Evolutionary conservation across 2,797 vertebrate species (phyloP).

Genomic region (Remorina albescens): DNA sequence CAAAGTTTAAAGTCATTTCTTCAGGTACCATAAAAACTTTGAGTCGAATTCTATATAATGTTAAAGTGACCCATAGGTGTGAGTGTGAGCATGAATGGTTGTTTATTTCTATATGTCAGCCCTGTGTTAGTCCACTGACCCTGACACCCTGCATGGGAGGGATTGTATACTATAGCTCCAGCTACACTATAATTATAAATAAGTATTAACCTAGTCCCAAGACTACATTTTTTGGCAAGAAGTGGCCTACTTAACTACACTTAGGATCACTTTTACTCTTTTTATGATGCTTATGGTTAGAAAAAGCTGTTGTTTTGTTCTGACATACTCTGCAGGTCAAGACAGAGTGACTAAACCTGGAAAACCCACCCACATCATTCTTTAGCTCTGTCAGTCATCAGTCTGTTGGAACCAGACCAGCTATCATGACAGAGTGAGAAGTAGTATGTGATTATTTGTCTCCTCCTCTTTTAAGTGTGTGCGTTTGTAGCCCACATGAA

Average conservation of each 20-base stretch:
- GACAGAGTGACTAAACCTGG: conserved; percentile 61
- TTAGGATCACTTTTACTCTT: not conserved
- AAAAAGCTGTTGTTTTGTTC: conserved; percentile 3
- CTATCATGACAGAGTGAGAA: conserved; percentile 35
- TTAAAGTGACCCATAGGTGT: too few relatives aligned
- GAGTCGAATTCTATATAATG: not conserved
- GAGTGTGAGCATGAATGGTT: too few relatives aligned
- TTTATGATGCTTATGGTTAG: not conserved
- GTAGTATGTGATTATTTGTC: conserved; percentile 33
- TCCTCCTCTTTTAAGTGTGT: conserved; percentile 8
- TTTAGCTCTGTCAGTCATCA: conserved; percentile 52
- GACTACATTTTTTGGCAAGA: not conserved
- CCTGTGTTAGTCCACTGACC: too few relatives aligned
- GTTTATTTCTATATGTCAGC: too few relatives aligned
- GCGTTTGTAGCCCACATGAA: conserved; percentile 20
- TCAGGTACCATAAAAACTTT: not conserved
- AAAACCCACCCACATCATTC: conserved; percentile 54
- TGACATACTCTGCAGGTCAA: conserved; percentile 28
- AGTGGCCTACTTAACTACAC: too few relatives aligned
- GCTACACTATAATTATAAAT: too few relatives aligned
- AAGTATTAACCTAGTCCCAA: too few relatives aligned
- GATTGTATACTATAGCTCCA: too few relatives aligned
- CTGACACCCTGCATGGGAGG: too few relatives aligned
- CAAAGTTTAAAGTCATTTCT: not conserved
- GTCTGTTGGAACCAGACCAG: conserved; percentile 23